Evolutionary conservation across 2,797 vertebrate species (phyloP).

Genomic region (Diglossa cyanea): DNA sequence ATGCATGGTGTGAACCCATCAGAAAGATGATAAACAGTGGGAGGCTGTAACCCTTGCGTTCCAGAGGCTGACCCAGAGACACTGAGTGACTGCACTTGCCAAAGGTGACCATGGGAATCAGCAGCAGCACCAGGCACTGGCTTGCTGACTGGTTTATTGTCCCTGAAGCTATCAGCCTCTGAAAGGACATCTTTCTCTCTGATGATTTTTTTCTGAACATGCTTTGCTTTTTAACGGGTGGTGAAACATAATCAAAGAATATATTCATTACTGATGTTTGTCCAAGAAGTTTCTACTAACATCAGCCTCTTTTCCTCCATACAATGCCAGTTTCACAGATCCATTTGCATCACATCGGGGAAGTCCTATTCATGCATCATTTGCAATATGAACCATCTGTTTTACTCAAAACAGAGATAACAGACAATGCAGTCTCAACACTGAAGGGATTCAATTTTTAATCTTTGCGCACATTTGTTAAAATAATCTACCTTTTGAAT

Average conservation of each 20-base stretch:
- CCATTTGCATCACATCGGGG: conserved; percentile 13
- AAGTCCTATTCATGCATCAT: conserved; percentile 49
- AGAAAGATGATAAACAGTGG: background rate
- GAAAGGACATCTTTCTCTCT: background rate
- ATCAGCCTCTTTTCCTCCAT: background rate
- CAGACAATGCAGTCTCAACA: conserved; percentile 31
- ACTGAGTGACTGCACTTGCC: background rate
- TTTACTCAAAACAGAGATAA: conserved; percentile 54
- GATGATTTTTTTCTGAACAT: background rate
- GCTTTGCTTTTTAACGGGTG: background rate
- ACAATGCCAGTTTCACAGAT: background rate
- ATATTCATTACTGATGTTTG: background rate
- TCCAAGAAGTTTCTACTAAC: background rate
- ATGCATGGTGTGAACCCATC: background rate
- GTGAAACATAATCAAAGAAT: background rate
- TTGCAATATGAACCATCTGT: conserved; percentile 57
- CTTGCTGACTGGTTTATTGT: background rate
- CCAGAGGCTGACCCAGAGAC: background rate
- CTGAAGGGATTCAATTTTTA: background rate
- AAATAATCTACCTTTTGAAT: conserved; percentile 44
- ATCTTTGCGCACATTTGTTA: conserved; percentile 20
- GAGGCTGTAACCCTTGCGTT: background rate
- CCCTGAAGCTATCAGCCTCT: background rate
- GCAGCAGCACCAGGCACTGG: background rate
- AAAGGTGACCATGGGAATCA: background rate